Percentiles rank a stretch among this genome's conserved stretches.
These are phyloP conservation scores for Daboia siamensis DNA, from an alignment of 2,113 vertebrate genomes.

Conservation along the genomic window DNA sequence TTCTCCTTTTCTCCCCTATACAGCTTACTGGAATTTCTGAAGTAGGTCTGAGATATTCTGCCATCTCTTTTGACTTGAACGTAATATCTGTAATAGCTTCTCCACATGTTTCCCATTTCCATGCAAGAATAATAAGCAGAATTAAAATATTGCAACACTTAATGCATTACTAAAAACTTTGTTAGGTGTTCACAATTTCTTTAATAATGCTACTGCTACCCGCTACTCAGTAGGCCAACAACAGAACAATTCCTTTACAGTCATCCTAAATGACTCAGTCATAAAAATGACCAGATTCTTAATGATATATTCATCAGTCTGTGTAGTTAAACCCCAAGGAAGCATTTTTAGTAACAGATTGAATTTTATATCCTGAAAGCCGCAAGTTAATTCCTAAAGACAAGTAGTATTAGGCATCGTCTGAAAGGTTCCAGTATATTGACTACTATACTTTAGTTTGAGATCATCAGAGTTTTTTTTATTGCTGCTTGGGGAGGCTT, in stretches of 20 bases:
- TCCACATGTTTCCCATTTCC: not conserved
- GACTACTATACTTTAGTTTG: not conserved
- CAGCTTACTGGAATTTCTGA: not conserved
- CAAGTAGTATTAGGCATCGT: not conserved
- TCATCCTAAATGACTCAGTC: not conserved
- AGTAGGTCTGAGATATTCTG: not conserved
- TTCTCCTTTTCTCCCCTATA: not conserved
- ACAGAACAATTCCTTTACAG: not conserved
- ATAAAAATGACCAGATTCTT: not conserved
- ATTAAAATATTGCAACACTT: not conserved
- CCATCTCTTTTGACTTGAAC: not conserved
- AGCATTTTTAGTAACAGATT: not conserved
- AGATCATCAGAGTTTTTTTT: not conserved
- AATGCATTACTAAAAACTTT: not conserved
- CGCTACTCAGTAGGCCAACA: not conserved
- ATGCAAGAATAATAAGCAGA: not conserved
- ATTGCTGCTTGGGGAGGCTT: not conserved
- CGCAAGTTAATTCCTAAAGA: not conserved
- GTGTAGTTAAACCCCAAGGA: not conserved
- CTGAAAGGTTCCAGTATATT: not conserved
- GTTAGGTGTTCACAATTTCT: not conserved
- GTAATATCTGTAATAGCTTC: not conserved
- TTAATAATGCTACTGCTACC: not conserved
- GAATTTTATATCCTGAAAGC: not conserved
- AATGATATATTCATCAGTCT: not conserved